Conservation (phyloP, 2,888 invertebrate genomes). For the Toxonevra muliebris region DNA sequence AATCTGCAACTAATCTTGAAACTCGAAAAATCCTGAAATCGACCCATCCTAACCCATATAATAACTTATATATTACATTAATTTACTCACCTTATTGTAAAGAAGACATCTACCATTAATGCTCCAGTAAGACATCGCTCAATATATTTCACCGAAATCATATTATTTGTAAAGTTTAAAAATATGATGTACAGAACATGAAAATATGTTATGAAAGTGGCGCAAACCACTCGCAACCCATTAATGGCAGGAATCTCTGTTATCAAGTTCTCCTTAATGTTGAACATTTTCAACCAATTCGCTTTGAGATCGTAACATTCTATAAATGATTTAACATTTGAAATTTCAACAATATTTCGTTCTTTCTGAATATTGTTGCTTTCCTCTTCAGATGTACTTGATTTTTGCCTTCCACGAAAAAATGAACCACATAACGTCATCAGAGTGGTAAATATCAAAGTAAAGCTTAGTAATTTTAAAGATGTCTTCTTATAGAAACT, state of each 20-base stretch:
- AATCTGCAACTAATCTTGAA: too few relatives aligned
- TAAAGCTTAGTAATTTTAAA: constrained; percentile 51
- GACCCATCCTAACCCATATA: too few relatives aligned
- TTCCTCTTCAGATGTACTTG: background rate
- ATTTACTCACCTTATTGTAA: constrained; percentile 56
- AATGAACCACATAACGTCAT: constrained; percentile 42
- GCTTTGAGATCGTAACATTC: constrained; percentile 56
- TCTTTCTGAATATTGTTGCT: background rate
- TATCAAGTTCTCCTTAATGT: constrained; percentile 42
- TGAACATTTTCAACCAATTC: constrained; percentile 54
- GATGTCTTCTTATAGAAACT: constrained; percentile 55
- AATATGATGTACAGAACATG: constrained; percentile 63
- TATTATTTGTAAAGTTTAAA: constrained; percentile 59
- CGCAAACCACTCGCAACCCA: constrained; percentile 59
- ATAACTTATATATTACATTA: too few relatives aligned
- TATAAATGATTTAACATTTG: constrained; percentile 44
- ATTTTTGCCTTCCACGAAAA: background rate
- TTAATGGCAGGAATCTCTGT: constrained; percentile 59
- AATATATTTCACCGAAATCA: constrained; percentile 55
- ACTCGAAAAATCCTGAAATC: too few relatives aligned
- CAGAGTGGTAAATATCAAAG: constrained; percentile 46
- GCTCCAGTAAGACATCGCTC: constrained; percentile 60
- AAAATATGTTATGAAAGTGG: constrained; percentile 61
- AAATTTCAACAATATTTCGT: background rate
- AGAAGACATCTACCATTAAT: constrained; percentile 60